phyloP scores from a whole-genome alignment of 2,113 vertebrate species.

The Hippoglossus stenolepis region DNA sequence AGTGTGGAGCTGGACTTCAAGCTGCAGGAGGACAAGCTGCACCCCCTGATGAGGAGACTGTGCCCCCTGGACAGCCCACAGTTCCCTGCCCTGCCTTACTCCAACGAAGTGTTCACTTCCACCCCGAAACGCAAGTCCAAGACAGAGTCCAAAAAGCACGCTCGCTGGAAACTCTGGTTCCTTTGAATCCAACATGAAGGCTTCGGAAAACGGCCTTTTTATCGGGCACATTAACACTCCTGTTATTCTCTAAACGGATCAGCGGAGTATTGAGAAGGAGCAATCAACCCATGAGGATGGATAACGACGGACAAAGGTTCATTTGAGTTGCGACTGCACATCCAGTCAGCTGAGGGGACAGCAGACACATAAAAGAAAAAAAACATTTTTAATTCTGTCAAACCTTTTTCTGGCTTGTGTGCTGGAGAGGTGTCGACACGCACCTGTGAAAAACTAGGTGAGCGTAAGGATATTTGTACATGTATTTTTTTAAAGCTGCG shows the following conservation, averaged over 20 bases:
- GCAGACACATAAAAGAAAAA: conserved; percentile 44
- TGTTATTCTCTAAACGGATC: conserved; percentile 79
- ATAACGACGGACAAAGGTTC: conserved; percentile 41
- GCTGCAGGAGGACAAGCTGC: conserved; percentile 96
- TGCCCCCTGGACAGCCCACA: conserved; percentile 91
- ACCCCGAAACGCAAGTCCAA: conserved; percentile 98
- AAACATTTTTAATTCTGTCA: conserved; percentile 44
- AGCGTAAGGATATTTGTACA: conserved; percentile 64
- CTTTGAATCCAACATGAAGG: conserved; percentile 83
- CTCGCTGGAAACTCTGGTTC: conserved; percentile 99
- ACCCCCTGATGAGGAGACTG: conserved; percentile 95
- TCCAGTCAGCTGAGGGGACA: conserved; percentile 41
- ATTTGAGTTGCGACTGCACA: conserved; percentile 55
- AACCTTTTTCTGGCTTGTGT: conserved; percentile 66
- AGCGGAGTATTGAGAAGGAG: conserved; percentile 50
- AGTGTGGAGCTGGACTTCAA: conserved; percentile 99
- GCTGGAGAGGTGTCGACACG: conserved; percentile 56
- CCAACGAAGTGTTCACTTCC: conserved; percentile 94
- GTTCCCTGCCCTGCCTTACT: conserved; percentile 94
- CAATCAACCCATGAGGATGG: conserved; percentile 42
- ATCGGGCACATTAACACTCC: conserved; percentile 41
- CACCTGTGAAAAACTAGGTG: conserved; percentile 75
- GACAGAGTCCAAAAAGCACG: conserved; percentile 98
- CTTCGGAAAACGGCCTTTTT: conserved; percentile 51
- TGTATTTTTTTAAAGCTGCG: conserved; percentile 21